Percentiles rank a stretch among this genome's conserved stretches.
These are phyloP conservation scores for Bovichtus variegatus DNA, from an alignment of 2,797 vertebrate species.

Conservation along the genomic window DNA sequence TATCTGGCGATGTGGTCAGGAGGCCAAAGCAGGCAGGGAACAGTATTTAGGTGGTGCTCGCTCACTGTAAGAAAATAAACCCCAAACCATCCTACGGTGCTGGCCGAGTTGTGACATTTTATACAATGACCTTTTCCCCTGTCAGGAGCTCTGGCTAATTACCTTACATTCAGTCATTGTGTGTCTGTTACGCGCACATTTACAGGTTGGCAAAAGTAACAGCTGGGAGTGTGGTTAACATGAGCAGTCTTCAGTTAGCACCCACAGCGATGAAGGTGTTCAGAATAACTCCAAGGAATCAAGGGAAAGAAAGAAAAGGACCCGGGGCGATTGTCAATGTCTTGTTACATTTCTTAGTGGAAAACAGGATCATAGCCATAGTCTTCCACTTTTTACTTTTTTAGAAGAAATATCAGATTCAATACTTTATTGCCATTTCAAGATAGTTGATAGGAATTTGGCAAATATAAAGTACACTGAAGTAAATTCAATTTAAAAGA, in stretches of 20 bases:
- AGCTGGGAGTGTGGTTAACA: conserved; percentile 46
- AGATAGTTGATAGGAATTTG: too few species aligned
- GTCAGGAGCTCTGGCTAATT: conserved; percentile 68
- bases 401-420: neutral
- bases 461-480: neutral
- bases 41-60: conserved; percentile 16
- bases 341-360: neutral
- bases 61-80: conserved; percentile 21
- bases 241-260: conserved; percentile 22
- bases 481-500: neutral
- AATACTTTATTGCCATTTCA: too few species aligned
- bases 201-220: conserved; percentile 41
- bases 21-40: conserved; percentile 37
- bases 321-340: neutral
- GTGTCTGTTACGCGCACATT: conserved; percentile 59
- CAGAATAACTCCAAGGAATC: neutral
- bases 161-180: conserved; percentile 67
- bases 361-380: neutral
- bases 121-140: conserved; percentile 67
- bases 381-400: neutral
- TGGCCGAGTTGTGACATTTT: conserved; percentile 74
- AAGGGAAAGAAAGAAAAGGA: neutral
- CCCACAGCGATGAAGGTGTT: neutral
- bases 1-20: conserved; percentile 43
- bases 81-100: conserved; percentile 15